phyloP scores from a whole-genome alignment of 1,140 invertebrate species.

The Drosophila pectinifera region DNA sequence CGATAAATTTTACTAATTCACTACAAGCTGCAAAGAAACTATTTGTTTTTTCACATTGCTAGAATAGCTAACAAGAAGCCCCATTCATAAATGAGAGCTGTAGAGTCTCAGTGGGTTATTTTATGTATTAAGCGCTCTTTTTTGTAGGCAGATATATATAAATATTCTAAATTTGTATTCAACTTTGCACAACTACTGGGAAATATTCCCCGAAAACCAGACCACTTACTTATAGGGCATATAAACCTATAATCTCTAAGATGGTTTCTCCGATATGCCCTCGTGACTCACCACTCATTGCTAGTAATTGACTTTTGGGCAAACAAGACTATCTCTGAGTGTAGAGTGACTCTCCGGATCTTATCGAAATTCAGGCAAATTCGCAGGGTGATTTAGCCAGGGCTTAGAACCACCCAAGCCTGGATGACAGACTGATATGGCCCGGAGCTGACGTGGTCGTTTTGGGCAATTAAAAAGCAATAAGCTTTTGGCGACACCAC shows the following conservation, averaged over 20 bases:
- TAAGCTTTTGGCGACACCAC: conserved; percentile 61
- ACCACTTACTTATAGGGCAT: not conserved
- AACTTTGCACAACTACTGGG: too few species aligned
- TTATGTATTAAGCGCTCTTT: too few species aligned
- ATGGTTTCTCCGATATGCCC: not conserved
- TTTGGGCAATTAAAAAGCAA: conserved; percentile 65
- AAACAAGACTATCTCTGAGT: not conserved
- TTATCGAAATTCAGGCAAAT: conserved; percentile 14
- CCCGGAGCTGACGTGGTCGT: conserved; percentile 8
- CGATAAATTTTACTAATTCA: not conserved
- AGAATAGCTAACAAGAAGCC: not conserved
- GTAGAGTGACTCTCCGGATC: not conserved
- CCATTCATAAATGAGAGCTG: not conserved
- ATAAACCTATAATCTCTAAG: not conserved
- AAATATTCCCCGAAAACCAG: not conserved
- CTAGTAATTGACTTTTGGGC: not conserved
- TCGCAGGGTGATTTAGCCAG: not conserved
- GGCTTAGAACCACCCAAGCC: conserved; percentile 1
- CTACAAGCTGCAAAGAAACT: too few species aligned
- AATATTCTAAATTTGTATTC: too few species aligned
- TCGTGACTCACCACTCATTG: not conserved
- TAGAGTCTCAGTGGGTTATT: too few species aligned
- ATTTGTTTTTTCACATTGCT: not conserved
- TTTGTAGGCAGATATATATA: too few species aligned
- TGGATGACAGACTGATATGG: conserved; percentile 1